Base-by-base conservation (phyloP, 2,113 vertebrate genomes). In the Xenopus borealis region DNA sequence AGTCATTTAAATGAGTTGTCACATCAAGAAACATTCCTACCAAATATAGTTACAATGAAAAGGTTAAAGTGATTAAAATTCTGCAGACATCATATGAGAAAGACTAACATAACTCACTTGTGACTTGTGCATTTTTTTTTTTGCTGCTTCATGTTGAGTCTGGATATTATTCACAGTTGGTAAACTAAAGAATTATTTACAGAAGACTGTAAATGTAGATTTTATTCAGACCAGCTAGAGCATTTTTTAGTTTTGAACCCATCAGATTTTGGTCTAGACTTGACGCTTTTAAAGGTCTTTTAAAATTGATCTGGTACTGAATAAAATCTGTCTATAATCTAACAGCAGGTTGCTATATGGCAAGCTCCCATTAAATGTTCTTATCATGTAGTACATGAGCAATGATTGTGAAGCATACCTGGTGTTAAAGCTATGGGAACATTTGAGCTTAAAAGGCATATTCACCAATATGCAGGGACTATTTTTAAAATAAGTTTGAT, bases 51-150 rank as follows among this genome's bases (percentile, higher is more conserved):
- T 75, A 66, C 18, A 47, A 7, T 23, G 69, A 77, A 82, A 80
- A 79, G 65, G 63, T 14, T 66, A 79, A 78, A 50, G 27, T 79
- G 30, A 77, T 80, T 78, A 70, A 66, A 74, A 78, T 75, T 68
- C 77, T 75, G 76, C 44, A 62, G 62, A 40, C 74, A 71, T 72
- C 66, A 63, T 72, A 71, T 47, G 52, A 63, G 62, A 69, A 52
- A 67, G 66, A 71, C 40, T 9, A 72, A 70, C 62, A 79, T 78
- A 78, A 79, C 55, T 81, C 69, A 72, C 65, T 62, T 73, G 72
- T 46, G 69, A 70, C 57, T 75, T 68, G 7, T 80, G 67, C 72
- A 14, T 27, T 78, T 72, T 59, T 69, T 5, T 74, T 59, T 69
- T 5, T 74, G 61, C 27, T 72, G 59, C 65, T 80, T 80, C 79